Percentiles rank a stretch among this genome's conserved stretches.
Conservation (phyloP, 2,113 vertebrate species). For the Podilymbus podiceps region DNA sequence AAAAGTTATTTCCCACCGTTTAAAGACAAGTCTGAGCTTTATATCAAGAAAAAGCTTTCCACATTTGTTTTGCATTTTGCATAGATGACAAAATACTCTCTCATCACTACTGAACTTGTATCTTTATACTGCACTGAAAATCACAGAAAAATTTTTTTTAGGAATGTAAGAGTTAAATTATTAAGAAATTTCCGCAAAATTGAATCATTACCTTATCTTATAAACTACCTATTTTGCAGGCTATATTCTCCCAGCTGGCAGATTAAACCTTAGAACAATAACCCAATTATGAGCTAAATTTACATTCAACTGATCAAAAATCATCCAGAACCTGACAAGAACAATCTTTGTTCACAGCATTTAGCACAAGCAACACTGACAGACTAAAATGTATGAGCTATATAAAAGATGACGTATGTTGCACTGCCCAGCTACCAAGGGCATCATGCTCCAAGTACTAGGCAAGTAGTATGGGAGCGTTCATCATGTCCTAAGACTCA, state of each 20-base stretch:
- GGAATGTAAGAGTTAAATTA: not conserved
- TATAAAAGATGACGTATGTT: not conserved
- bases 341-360: slow-evolving; percentile 38
- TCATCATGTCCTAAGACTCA: not conserved
- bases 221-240: slow-evolving; percentile 9
- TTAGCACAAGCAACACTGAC: slow-evolving; percentile 25
- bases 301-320: slow-evolving; percentile 58
- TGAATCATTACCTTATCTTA: not conserved
- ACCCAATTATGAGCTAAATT: slow-evolving; percentile 58
- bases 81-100: not conserved
- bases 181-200: slow-evolving; percentile 6
- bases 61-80: not conserved
- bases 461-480: not conserved
- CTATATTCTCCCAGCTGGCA: not conserved
- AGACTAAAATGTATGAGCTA: slow-evolving; percentile 13
- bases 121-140: not conserved
- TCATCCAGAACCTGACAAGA: slow-evolving; percentile 49
- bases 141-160: not conserved
- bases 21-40: not conserved
- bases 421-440: slow-evolving; percentile 20
- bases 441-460: slow-evolving; percentile 15
- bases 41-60: not conserved
- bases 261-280: slow-evolving; percentile 49
- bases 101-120: not conserved
- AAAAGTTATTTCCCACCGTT: not conserved